Percentiles rank a stretch among this genome's conserved stretches.
Conservation (phyloP, 64 coral and sea anemone genomes). For the Montipora sp. region DNA sequence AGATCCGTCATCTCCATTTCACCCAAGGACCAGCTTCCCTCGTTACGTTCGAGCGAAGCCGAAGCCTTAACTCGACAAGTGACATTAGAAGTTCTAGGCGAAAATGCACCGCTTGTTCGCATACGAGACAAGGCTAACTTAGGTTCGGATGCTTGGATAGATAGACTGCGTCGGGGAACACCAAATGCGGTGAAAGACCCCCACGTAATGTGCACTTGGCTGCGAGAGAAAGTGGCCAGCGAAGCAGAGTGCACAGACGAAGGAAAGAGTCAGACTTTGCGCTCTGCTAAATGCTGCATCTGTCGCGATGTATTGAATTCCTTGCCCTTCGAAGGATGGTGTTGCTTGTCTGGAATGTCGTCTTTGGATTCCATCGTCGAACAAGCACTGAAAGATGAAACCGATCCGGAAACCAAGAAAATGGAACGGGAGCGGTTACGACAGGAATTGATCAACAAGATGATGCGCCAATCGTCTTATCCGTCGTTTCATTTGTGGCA, state of each 20-base stretch:
- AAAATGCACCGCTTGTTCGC: not conserved
- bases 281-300: not conserved
- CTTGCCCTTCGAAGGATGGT: not conserved
- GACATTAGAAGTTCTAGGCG: not conserved
- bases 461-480: not conserved
- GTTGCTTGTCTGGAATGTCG: not conserved
- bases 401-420: not conserved
- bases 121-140: not conserved
- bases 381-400: not conserved
- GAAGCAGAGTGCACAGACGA: not conserved
- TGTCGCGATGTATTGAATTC: not conserved
- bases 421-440: not conserved
- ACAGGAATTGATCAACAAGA: not conserved
- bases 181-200: not conserved
- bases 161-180: not conserved
- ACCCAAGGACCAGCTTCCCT: not conserved
- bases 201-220: not conserved
- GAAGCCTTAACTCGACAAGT: not conserved
- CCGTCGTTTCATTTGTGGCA: constrained; percentile 10
- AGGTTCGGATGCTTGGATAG: not conserved
- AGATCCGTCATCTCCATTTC: not conserved
- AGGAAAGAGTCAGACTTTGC: not conserved
- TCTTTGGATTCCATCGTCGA: not conserved
- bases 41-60: not conserved
- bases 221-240: not conserved